Conservation (phyloP, 2,888 invertebrate species). For the Anagyrus pseudococci region DNA sequence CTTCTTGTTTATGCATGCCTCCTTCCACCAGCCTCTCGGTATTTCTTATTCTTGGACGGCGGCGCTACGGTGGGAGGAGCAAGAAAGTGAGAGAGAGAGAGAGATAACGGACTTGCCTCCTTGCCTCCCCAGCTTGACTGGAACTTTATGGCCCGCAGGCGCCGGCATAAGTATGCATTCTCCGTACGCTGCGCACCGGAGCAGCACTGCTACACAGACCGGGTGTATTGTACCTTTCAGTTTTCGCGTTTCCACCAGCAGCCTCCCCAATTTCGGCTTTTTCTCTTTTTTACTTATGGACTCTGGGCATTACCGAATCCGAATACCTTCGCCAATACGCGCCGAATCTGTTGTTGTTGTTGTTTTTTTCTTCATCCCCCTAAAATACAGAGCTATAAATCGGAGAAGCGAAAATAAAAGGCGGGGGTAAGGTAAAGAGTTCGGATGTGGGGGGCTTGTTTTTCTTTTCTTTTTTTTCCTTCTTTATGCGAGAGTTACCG, state of each 20-base stretch:
- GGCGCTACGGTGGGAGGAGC: slow-evolving; percentile 37
- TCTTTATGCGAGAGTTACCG: not conserved
- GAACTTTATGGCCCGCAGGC: slow-evolving; percentile 61
- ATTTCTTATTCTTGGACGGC: slow-evolving; percentile 62
- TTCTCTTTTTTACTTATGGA: slow-evolving; percentile 15
- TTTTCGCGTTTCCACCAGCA: slow-evolving; percentile 44
- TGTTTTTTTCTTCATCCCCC: too few species aligned
- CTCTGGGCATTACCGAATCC: not conserved
- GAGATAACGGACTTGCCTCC: slow-evolving; percentile 21
- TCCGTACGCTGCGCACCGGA: slow-evolving; percentile 43
- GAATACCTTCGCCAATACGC: too few species aligned
- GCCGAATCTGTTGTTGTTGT: too few species aligned
- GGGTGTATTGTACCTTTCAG: slow-evolving; percentile 51
- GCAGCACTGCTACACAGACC: slow-evolving; percentile 17
- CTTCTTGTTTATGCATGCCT: slow-evolving; percentile 63
- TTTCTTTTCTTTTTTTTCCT: too few species aligned
- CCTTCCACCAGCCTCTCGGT: too few species aligned
- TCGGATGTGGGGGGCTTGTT: too few species aligned
- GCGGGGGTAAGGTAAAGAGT: too few species aligned
- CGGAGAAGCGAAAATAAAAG: too few species aligned
- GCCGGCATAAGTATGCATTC: slow-evolving; percentile 59
- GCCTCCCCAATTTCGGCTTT: not conserved
- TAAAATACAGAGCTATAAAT: too few species aligned
- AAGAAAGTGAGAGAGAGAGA: slow-evolving; percentile 26
- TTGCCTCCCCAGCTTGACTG: slow-evolving; percentile 43